phyloP scores from a whole-genome alignment of 2,113 vertebrate species.

The Natator depressus region DNA sequence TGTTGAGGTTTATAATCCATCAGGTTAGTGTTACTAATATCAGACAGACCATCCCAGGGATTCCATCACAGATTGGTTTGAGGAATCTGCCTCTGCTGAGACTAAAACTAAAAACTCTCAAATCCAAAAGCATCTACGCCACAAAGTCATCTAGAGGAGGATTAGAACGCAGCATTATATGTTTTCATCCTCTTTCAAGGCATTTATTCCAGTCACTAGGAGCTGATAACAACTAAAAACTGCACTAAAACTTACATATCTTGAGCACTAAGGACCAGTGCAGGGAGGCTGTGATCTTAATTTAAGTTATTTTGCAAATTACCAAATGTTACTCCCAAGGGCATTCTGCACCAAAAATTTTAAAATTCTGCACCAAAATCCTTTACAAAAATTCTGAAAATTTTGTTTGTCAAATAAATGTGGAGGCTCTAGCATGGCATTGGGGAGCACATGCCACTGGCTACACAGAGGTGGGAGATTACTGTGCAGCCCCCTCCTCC shows the following conservation, averaged over 20 bases:
- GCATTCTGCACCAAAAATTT: too few species aligned
- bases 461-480: too few species aligned
- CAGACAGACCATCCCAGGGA: rapidly evolving
- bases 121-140: neutral
- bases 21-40: rapidly evolving
- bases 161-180: neutral
- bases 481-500: too few species aligned
- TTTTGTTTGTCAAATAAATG: too few species aligned
- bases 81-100: neutral
- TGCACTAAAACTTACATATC: neutral
- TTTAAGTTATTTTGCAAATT: neutral
- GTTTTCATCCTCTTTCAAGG: neutral
- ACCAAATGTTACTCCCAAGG: neutral
- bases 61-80: neutral
- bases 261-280: neutral
- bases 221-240: rapidly evolving
- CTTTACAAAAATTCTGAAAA: too few species aligned
- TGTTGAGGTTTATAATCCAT: neutral
- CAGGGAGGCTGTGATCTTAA: neutral
- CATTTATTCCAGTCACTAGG: rapidly evolving
- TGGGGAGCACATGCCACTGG: too few species aligned
- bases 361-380: too few species aligned
- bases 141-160: neutral
- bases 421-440: too few species aligned
- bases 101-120: neutral